Base-by-base conservation (phyloP, 92 coral and sea anemone species). In the Nematostella vectensis region DNA sequence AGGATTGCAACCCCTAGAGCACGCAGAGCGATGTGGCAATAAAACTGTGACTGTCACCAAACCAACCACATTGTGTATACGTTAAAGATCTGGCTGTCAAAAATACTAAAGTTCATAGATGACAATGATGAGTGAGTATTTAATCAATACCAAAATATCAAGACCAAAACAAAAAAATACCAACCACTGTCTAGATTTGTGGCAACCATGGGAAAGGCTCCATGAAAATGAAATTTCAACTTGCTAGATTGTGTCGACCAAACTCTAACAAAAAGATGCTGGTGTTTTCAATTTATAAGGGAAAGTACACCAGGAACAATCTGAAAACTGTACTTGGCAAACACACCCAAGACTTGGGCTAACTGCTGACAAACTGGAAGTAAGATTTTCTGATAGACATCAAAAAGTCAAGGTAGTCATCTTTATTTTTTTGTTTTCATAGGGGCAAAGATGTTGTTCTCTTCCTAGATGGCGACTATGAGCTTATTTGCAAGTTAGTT, bases 21-120 rank as follows among this genome's bases (percentile, higher is more conserved):
- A 33, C 40, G 15, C 40, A 33, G 40, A 33, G 15, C 40, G 40
- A 33, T 15, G 40, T 33, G 40, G 40, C 40, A 33, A 33, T 15
- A 33, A 33, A 15, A 33, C 40, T 6, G 40, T 33, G 15, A 33
- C 40, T 15, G 15, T 33, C 40, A 33, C 15, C 40, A 33, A 33
- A 15, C 40, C 6, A 33, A 33, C 40, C 15, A 33, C 40, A 6
- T 6, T 33, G 40, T 33, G 40, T 15, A 6, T 33, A 6, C 15
- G 8, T 33, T 6, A 33, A 33, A 33, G 40, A 33, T 33, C 8
- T 33, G 40, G 40, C 40, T 33, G 40, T 15, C 40, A 33, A 33
- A n/a, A 33, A 33, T 33, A 33, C 40, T 33, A 33, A 33, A 33
- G 40, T 33, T 33, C 40, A 33, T 33, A 33, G 40, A 33, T 33